phyloP scores from a whole-genome alignment of 2,888 invertebrate genomes.

The Gymnoscelis rufifasciata region DNA sequence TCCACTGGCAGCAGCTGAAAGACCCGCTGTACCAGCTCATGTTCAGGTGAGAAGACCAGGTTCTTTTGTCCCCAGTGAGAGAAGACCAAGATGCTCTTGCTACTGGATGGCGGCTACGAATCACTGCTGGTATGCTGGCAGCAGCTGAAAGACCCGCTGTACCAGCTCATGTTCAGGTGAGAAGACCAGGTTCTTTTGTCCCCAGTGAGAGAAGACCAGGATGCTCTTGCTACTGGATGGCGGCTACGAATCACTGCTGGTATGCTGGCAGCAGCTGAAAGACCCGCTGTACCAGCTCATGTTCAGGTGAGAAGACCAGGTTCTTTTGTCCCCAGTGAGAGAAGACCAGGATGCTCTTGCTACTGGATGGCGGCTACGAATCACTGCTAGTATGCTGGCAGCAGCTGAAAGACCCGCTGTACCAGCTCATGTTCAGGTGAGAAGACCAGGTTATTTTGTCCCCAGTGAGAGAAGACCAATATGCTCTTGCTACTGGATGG shows the following conservation, averaged over 20 bases:
- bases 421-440: conserved; percentile 91
- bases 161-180: conserved; percentile 91
- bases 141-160: conserved; percentile 95
- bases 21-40: conserved; percentile 96
- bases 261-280: conserved; percentile 91
- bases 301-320: conserved; percentile 83
- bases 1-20: conserved; percentile 91
- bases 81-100: conserved; percentile 95
- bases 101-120: conserved; percentile 96
- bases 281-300: conserved; percentile 96
- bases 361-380: conserved; percentile 96
- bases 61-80: no score
- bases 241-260: conserved; percentile 91
- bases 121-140: conserved; percentile 90
- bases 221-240: conserved; percentile 97
- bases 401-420: conserved; percentile 95
- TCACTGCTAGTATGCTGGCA: conserved; percentile 90
- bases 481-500: conserved; percentile 97
- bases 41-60: conserved; percentile 83
- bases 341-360: conserved; percentile 95
- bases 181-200: neutral
- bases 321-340: no score
- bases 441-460: neutral
- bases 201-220: no score
- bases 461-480: no score